Conservation (phyloP, 1,140 invertebrate species). For the Eriocheir sinensis region DNA sequence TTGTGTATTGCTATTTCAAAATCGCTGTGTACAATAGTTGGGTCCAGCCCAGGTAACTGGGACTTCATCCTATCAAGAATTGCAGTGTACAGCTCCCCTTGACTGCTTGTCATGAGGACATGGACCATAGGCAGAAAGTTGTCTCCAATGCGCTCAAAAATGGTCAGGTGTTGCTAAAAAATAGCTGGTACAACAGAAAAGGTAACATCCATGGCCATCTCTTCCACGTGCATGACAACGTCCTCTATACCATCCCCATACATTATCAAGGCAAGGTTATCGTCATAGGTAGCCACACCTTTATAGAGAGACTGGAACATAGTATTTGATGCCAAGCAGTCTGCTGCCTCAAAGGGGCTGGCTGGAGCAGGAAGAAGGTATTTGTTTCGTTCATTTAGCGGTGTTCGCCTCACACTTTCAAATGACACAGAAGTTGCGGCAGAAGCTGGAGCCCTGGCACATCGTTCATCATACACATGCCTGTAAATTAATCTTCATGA, state of each 20-base stretch:
- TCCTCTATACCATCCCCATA: conserved; percentile 16
- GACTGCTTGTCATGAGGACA: too few relatives aligned
- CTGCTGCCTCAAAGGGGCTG: neutral
- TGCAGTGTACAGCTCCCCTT: too few relatives aligned
- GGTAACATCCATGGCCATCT: conserved; percentile 1
- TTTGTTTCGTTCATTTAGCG: too few relatives aligned
- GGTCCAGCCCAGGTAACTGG: too few relatives aligned
- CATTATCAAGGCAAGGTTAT: conserved; percentile 4
- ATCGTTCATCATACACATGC: conserved; percentile 16
- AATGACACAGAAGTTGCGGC: conserved; percentile 37
- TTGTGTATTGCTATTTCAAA: too few relatives aligned
- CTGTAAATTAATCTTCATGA: neutral
- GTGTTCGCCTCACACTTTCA: conserved; percentile 34
- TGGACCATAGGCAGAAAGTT: too few relatives aligned
- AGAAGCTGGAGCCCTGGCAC: conserved; percentile 31
- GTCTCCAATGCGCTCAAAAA: neutral
- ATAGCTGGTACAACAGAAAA: conserved; percentile 33
- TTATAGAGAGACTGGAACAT: conserved; percentile 34
- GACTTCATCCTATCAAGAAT: too few relatives aligned
- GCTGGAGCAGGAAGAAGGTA: neutral
- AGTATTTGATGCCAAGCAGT: conserved; percentile 34
- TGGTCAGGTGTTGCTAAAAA: conserved; percentile 29
- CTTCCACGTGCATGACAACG: neutral
- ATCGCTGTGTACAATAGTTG: too few relatives aligned
- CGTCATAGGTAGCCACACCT: conserved; percentile 9